These are phyloP conservation scores for Pteronotus mesoamericanus DNA, from an alignment of 2,797 vertebrate species.

Conservation along the genomic window DNA sequence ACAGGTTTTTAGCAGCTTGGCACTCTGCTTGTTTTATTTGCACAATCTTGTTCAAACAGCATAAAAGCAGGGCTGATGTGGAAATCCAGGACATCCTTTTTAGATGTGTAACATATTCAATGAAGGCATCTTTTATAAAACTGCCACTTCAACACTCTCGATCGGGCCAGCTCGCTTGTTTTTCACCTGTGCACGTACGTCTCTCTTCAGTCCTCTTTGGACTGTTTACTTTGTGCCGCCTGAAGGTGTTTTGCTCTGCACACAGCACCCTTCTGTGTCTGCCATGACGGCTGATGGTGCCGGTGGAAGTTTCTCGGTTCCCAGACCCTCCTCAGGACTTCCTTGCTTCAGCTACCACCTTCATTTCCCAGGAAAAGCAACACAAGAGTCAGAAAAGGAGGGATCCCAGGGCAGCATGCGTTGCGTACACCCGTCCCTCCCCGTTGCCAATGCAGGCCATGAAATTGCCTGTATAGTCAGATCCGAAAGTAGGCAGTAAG, in stretches of 20 bases:
- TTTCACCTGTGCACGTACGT: rapidly evolving
- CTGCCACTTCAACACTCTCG: neutral
- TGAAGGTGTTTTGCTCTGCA: neutral
- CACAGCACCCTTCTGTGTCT: neutral
- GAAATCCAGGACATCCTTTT: neutral
- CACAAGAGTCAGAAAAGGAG: neutral
- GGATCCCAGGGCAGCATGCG: neutral
- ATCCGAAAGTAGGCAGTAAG: neutral
- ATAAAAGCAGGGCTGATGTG: neutral
- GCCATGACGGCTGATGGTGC: neutral
- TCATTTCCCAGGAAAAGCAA: neutral
- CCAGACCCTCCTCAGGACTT: neutral
- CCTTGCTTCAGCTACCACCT: neutral
- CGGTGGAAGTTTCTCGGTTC: neutral
- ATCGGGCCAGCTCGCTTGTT: neutral
- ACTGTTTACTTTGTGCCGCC: neutral
- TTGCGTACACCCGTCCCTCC: neutral
- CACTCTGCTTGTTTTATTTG: neutral
- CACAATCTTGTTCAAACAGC: neutral
- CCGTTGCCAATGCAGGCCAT: neutral
- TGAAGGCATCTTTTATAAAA: neutral
- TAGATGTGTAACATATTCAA: neutral
- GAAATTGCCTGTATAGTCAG: neutral
- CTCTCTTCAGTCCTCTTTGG: neutral
- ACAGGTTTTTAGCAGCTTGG: neutral